Base-by-base conservation (phyloP, 2,888 invertebrate genomes). In the Syritta pipiens region DNA sequence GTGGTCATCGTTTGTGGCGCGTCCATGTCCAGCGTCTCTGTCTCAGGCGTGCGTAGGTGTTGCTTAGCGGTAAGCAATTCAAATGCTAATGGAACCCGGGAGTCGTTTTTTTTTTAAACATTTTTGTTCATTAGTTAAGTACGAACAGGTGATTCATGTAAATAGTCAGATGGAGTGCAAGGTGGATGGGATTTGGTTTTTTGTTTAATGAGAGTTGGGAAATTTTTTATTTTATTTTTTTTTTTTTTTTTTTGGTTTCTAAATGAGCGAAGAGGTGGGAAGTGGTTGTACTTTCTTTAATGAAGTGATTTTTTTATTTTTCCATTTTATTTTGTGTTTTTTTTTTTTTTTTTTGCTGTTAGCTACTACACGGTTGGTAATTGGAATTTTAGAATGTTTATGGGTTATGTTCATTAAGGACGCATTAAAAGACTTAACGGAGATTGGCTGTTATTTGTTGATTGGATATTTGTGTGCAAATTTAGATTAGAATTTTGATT, bases 51-150 rank as follows among this genome's bases (percentile, higher is more conserved):
- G 65, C 72, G 72, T 72, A 49, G 72, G 71, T 24, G 71, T 24
- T 30, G 32, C 17, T 42, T 49, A 10, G 20, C 24, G 20, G 40
- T 32, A 44, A 28, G 48, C 49, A 57, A 57, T 59, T 59, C 57
- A 9, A 65, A 72, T 72, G 49, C 65, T 72, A 72, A 65, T 65
- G 55, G 55, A 42, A 35, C 35, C 9, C 30, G 40, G 26, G 37
- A 4, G 4, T 14, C 19, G 20, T 42, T 55, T 20, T 63, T 22
- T 62, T 51, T 19, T 44, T 26, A 40, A 30, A 1, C 24, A 48
- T 22, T 67, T 48, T 57, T 22, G 55, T 40, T 67, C 67, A 57
- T 67, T 72, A 59, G 49, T 57, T 72, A 46, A 46, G 28, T 12
- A 55, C 37, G 62, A 40, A 17, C 19, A 9, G 48, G 42, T 59